phyloP scores from a whole-genome alignment of 2,888 invertebrate species.

The Selenia dentaria region DNA sequence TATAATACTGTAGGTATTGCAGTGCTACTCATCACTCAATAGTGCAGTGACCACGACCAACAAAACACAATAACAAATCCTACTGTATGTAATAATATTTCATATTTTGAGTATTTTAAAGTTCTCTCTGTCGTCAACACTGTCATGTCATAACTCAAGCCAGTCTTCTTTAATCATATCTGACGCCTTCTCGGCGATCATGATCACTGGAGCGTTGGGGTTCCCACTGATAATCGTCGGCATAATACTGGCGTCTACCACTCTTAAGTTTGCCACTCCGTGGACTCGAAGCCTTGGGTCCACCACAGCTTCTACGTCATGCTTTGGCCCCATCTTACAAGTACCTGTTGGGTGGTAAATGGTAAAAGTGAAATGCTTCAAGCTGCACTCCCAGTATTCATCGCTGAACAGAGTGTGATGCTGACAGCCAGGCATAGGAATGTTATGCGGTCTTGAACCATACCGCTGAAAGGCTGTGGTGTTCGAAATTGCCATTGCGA shows the following conservation, averaged over 20 bases:
- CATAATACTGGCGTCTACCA: slow-evolving; percentile 95
- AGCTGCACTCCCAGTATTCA: slow-evolving; percentile 94
- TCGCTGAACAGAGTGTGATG: slow-evolving; percentile 89
- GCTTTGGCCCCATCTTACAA: slow-evolving; percentile 93
- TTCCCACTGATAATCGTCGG: slow-evolving; percentile 95
- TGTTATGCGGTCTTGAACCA: slow-evolving; percentile 90
- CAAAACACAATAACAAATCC: too few species aligned
- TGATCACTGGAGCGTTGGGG: slow-evolving; percentile 94
- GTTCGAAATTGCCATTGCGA: slow-evolving; percentile 91
- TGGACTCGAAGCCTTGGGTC: slow-evolving; percentile 91
- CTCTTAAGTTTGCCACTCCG: slow-evolving; percentile 90
- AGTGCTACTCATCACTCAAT: too few species aligned
- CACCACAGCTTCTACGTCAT: slow-evolving; percentile 91
- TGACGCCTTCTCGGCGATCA: slow-evolving; percentile 95
- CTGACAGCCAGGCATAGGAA: slow-evolving; percentile 93
- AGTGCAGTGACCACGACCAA: too few species aligned
- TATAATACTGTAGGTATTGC: too few species aligned
- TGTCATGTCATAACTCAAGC: slow-evolving; percentile 85
- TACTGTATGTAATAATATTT: too few species aligned
- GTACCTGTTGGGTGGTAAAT: slow-evolving; percentile 95
- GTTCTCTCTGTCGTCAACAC: slow-evolving; percentile 43
- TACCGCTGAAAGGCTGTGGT: slow-evolving; percentile 92
- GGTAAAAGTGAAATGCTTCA: slow-evolving; percentile 92
- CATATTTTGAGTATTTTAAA: slow-evolving; percentile 24
- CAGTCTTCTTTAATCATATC: slow-evolving; percentile 96